Conservation (phyloP, 1,140 invertebrate genomes). For the Heliconius congener region DNA sequence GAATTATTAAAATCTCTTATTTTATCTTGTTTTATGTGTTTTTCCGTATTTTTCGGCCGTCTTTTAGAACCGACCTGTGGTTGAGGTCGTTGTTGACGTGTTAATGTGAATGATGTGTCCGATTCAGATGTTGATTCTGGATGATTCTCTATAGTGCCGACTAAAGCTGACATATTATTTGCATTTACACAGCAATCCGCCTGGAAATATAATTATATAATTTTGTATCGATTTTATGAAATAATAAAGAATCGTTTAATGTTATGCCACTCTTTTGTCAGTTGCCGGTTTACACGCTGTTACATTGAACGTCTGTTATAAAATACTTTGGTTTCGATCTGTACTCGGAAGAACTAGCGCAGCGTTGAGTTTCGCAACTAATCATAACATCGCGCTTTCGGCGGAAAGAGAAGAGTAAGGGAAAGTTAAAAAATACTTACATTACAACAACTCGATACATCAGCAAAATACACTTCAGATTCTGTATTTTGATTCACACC, state of each 20-base stretch:
- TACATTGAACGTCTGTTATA: no score
- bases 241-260: no score
- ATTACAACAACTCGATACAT: conserved; percentile 92
- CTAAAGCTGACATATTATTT: conserved; percentile 67
- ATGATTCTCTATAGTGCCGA: conserved; percentile 76
- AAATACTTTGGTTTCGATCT: no score
- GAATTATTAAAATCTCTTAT: conserved; percentile 59
- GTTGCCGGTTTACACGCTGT: no score
- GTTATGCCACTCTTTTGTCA: no score
- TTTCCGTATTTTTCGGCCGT: conserved; percentile 56
- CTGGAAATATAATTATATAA: conserved; percentile 45
- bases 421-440: conserved; percentile 80
- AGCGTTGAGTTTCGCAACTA: no score
- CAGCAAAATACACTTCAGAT: conserved; percentile 92
- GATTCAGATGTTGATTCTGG: conserved; percentile 78
- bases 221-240: no score
- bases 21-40: conserved; percentile 60
- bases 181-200: conserved; percentile 75
- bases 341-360: no score
- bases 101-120: conserved; percentile 71
- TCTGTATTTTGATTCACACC: conserved; percentile 81
- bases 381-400: no score
- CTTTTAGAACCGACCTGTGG: conserved; percentile 71
- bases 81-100: conserved; percentile 67
- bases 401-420: no score